Base-by-base conservation (phyloP, 2,113 vertebrate species). In the Phasianus colchicus region DNA sequence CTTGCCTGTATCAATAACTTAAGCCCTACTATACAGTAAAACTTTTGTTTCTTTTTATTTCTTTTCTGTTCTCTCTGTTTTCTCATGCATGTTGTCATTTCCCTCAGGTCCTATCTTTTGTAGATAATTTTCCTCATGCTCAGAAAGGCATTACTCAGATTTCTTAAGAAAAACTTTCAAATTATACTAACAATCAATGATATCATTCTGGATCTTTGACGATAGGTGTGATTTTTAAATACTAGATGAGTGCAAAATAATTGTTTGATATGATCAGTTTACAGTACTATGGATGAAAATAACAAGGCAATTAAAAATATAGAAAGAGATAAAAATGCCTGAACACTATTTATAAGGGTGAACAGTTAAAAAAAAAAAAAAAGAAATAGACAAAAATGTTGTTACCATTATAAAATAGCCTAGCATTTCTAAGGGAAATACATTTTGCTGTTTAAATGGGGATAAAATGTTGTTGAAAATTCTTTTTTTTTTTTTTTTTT, bases 1-100 rank as follows among this genome's bases (percentile, higher is more conserved):
- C 48, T 88, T 72, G 58, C 16, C 61, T 93, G 6, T 54, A 54
- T 82, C 63, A 88, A 80, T 40, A 93, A 36, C 8, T 47, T 40
- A n/a, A 83, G 30, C 11, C 36, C 3, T 90, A 52, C 34, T 78
- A 60, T 15, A 69, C 34, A 47, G 6, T 30, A 72, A 90, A 84
- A 38, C 11, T 9, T 52, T 29, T 70, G 14, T 54, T 77, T 70
- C 15, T 76, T 11, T 83, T 58, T 22, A 13, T 60, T 76, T 54
- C 29, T 50, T 83, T 70, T 11, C 6, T 16, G 0, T 84, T 91
- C 85, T 55, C 11, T 57, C 14, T 80, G 4, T 61, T 80, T 72
- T 63, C 36, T 48, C 4, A 71, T 34, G 14, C 6, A 42, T 86
- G 65, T 90, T 88, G 30, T 58, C 1, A 73, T 70, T 88, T 89